Evolutionary conservation across 2,113 vertebrate genomes (phyloP).

Genomic region (Otolemur garnettii): DNA sequence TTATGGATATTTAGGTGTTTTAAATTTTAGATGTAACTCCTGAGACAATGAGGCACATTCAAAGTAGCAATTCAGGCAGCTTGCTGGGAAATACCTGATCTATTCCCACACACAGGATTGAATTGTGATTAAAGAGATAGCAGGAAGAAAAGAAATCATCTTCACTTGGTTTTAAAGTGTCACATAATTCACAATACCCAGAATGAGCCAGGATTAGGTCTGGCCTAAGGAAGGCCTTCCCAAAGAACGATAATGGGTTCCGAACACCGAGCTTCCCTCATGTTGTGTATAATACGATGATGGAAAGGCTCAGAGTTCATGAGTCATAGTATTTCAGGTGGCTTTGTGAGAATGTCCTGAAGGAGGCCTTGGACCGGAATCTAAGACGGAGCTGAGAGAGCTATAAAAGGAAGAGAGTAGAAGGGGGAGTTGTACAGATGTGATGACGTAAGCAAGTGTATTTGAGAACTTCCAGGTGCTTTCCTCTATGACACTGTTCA

Average conservation of each 20-base stretch:
- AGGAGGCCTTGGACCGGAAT: background rate
- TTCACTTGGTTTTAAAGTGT: background rate
- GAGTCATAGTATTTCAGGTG: background rate
- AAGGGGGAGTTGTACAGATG: background rate
- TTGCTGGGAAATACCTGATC: background rate
- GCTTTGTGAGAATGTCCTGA: background rate
- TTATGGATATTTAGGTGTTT: conserved; percentile 19
- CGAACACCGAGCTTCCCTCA: background rate
- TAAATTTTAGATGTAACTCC: background rate
- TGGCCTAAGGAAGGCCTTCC: background rate
- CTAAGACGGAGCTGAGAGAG: background rate
- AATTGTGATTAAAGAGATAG: background rate
- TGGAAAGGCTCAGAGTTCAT: background rate
- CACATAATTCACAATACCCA: background rate
- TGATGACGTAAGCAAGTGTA: background rate
- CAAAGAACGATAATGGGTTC: background rate
- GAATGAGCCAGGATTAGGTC: background rate
- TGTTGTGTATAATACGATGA: background rate
- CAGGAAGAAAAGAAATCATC: background rate
- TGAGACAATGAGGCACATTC: background rate
- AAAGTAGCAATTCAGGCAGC: background rate
- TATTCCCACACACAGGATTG: background rate
- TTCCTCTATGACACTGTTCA: background rate
- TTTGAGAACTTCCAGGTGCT: background rate
- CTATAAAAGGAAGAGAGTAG: background rate